phyloP scores from a whole-genome alignment of 2,797 vertebrate genomes.

The Gadopsis marmoratus region DNA sequence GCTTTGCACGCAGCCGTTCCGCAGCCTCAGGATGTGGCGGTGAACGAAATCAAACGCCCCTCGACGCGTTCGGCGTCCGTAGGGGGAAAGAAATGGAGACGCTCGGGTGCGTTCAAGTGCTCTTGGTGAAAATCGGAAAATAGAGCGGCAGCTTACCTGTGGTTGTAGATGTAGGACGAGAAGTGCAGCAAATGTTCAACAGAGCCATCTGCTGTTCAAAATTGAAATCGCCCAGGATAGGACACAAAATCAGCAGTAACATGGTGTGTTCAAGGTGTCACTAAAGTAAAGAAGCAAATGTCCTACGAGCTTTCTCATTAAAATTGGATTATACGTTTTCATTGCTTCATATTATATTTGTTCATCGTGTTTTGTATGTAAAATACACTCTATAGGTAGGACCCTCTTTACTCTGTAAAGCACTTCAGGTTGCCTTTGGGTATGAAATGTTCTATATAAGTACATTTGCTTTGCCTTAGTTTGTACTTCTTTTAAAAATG shows the following conservation, averaged over 20 bases:
- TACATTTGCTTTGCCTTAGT: too few species aligned
- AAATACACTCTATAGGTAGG: too few species aligned
- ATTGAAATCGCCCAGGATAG: neutral
- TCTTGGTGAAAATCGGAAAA: neutral
- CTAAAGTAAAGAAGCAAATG: neutral
- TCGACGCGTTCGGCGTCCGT: fast-evolving
- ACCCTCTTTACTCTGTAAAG: too few species aligned
- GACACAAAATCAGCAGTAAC: neutral
- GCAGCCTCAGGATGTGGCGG: neutral
- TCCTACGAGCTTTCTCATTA: neutral
- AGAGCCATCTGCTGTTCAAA: conserved; percentile 36
- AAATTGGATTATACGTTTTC: neutral
- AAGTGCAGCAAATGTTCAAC: neutral
- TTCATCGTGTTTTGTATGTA: neutral
- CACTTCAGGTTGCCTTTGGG: too few species aligned
- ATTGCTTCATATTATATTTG: neutral
- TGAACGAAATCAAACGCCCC: neutral
- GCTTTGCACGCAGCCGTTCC: conserved; percentile 20
- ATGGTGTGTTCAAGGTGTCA: neutral
- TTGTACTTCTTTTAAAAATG: too few species aligned
- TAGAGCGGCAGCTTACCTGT: fast-evolving
- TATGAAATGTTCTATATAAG: too few species aligned
- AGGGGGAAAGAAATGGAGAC: neutral
- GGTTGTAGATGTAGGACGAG: neutral
- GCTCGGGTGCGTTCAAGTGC: neutral